Base-by-base conservation (phyloP, 1,140 invertebrate species). In the Euura saliciscinereae region DNA sequence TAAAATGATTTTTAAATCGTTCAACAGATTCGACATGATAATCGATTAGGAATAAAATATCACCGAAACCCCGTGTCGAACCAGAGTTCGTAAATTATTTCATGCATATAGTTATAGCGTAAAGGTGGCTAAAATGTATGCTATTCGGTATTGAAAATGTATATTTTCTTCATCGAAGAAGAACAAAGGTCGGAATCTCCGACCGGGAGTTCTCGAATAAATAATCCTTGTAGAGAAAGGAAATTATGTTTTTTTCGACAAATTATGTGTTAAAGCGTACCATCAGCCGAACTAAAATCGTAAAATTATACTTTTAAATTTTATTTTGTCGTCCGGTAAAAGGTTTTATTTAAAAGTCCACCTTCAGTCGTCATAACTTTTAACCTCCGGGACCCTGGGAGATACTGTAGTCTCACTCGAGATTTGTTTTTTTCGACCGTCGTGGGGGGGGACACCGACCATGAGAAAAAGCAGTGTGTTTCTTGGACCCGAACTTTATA, bases 271-370 rank as follows among this genome's bases (percentile, higher is more conserved):
- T 13, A 67, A 44, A 67, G 7, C 66, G 43, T 42, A 28, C 28
- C 28, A 28, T 28, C 28, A 8, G 43, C 42, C 28, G 68, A 28
- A 10, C 42, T 44, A 69, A 45, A 45, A 74, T 74, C 43, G 59
- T 74, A 74, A 74, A 74, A 74, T 74, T 74, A 74, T 74, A 74
- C 73, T 74, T 74, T 74, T 69, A 74, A 74, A 74, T 74, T 67
- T 67, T 44, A 8, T 67, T 44, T 10, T 28, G 8, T 28, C 11
- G 8, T 10, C 66, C 66, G 51, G 51, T 59, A 59, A 59, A 59
- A 59, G 51, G 51, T n/a, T 59, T 59, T 8, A 11, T 59, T 64
- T 13, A 13, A 64, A 13, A 64, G 59, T 10, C 13, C 59, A 10
- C 13, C 59, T 13, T 11, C 10, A 13, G 13, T 13, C 59, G 13